Percentiles rank a stretch among this genome's conserved stretches.
These are phyloP conservation scores for Drosophila algonquin DNA, from an alignment of 2,888 invertebrate species.

Conservation along the genomic window DNA sequence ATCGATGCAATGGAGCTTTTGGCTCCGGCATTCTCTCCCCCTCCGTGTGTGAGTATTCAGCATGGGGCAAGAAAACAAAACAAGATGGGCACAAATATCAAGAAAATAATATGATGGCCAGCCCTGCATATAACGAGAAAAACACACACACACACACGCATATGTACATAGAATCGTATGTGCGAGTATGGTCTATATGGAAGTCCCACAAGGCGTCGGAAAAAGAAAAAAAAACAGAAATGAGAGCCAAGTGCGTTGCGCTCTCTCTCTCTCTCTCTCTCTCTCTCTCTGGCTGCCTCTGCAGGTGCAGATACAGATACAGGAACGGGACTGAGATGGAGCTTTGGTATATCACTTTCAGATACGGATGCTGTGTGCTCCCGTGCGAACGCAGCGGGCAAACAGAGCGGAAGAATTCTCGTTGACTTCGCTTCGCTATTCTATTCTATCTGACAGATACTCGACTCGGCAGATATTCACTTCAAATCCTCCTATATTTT, in stretches of 20 bases:
- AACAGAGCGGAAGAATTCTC: constrained; percentile 53
- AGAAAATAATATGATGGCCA: constrained; percentile 8
- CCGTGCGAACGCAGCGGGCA: constrained; percentile 56
- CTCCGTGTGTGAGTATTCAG: not conserved
- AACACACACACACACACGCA: not conserved
- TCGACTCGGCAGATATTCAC: constrained; percentile 34
- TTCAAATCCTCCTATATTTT: constrained; percentile 19
- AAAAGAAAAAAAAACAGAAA: not conserved
- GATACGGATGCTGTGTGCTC: constrained; percentile 70
- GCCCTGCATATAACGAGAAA: constrained; percentile 2
- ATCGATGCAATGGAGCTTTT: not conserved
- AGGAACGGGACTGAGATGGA: constrained; percentile 19
- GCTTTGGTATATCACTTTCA: constrained; percentile 61
- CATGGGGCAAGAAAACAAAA: not conserved
- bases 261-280: constrained; percentile 4
- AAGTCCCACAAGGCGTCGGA: not conserved
- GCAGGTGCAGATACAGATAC: constrained; percentile 27
- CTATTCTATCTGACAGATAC: constrained; percentile 41
- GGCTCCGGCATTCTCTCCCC: constrained; percentile 2
- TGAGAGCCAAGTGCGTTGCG: constrained; percentile 1
- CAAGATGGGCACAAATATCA: not conserved
- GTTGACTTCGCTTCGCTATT: not conserved
- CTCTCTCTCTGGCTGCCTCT: constrained; percentile 1
- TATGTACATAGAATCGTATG: constrained; percentile 11
- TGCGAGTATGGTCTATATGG: not conserved